Evolutionary conservation across 2,888 invertebrate species (phyloP).

Genomic region (Euzophera pinguis): DNA sequence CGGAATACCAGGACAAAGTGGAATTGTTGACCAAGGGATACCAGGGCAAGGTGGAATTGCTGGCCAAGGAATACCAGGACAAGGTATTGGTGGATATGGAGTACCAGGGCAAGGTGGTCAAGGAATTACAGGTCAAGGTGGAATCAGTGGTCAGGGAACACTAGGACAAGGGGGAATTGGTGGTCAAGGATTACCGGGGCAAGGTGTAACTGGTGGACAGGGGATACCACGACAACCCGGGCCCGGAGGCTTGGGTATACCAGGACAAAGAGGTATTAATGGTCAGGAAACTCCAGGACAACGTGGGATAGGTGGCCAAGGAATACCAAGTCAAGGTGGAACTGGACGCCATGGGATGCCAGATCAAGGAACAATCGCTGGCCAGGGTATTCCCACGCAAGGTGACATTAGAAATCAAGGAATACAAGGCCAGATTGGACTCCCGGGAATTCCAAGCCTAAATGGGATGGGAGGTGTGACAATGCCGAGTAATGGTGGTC

Average conservation of each 20-base stretch:
- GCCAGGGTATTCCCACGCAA: conserved; percentile 18
- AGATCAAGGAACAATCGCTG: conserved; percentile 12
- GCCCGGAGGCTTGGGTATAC: conserved; percentile 16
- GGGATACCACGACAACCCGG: conserved; percentile 11
- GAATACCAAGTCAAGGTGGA: background rate
- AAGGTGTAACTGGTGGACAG: conserved; percentile 7
- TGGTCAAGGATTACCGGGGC: conserved; percentile 19
- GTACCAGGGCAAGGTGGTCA: conserved; percentile 14
- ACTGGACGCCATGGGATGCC: background rate
- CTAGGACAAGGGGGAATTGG: conserved; percentile 14
- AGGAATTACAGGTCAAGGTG: conserved; percentile 1
- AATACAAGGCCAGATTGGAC: background rate
- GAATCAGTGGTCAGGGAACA: background rate
- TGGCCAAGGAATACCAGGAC: background rate
- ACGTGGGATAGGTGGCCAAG: background rate
- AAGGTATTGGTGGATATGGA: background rate
- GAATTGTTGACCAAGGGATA: background rate
- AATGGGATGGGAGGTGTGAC: background rate
- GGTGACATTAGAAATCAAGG: background rate
- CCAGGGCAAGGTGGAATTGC: background rate
- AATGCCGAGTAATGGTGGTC: background rate
- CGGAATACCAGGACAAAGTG: conserved; percentile 17
- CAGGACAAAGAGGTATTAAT: conserved; percentile 14
- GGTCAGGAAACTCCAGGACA: background rate
- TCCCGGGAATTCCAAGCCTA: background rate